Percentiles rank a stretch among this genome's conserved stretches.
These are phyloP conservation scores for Copidosoma aretas DNA, from an alignment of 2,888 invertebrate species.

Conservation along the genomic window DNA sequence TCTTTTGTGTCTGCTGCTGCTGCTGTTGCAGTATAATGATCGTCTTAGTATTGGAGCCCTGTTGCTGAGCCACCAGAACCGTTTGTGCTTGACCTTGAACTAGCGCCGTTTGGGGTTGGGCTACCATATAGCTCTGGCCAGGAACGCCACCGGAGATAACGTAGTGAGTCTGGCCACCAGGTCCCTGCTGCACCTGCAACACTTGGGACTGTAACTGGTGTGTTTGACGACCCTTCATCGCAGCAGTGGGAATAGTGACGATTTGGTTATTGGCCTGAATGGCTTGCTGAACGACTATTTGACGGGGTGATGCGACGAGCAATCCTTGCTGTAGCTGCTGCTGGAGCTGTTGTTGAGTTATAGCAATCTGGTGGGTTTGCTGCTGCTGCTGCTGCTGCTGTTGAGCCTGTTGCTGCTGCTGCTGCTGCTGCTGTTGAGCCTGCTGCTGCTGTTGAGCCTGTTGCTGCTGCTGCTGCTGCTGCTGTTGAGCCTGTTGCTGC, in stretches of 20 bases:
- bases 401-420: conserved; percentile 40
- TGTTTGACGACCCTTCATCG: conserved; percentile 52
- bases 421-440: conserved; percentile 31
- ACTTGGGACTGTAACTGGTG: conserved; percentile 54
- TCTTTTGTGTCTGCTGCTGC: conserved; percentile 64
- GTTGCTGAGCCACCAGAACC: conserved; percentile 72
- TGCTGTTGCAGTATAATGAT: conserved; percentile 75
- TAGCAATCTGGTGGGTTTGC: conserved; percentile 48
- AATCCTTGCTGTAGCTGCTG: conserved; percentile 61
- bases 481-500: conserved; percentile 31
- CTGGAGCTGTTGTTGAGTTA: conserved; percentile 50
- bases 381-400: conserved; percentile 49
- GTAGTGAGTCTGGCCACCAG: conserved; percentile 65
- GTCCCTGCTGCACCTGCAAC: conserved; percentile 54
- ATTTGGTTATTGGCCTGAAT: conserved; percentile 57
- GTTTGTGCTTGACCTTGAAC: conserved; percentile 71
- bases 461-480: conserved; percentile 39
- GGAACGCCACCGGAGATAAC: conserved; percentile 65
- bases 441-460: conserved; percentile 38
- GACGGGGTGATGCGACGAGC: conserved; percentile 56
- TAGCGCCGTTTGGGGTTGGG: conserved; percentile 70
- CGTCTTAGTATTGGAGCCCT: conserved; percentile 71
- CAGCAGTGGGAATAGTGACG: conserved; percentile 53
- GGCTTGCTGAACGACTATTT: conserved; percentile 51
- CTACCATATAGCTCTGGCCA: conserved; percentile 72